phyloP scores from a whole-genome alignment of 2,113 vertebrate genomes.

The Pampusana beccarii region DNA sequence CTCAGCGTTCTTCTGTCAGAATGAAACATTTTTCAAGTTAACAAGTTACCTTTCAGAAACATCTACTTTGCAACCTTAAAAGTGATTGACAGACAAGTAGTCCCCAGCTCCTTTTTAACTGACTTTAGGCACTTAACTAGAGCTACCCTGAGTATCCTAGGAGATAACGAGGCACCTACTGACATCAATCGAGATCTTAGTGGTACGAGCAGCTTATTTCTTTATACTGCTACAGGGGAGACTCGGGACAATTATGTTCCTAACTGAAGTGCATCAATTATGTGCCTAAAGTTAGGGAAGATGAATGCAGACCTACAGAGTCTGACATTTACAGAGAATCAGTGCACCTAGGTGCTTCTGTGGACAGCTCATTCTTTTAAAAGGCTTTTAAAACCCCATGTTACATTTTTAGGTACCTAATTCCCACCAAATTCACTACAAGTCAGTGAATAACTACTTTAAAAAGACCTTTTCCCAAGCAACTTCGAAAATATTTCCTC shows the following conservation, averaged over 20 bases:
- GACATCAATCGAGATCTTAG: neutral
- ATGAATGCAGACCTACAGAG: neutral
- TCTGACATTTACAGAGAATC: neutral
- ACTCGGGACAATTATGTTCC: neutral
- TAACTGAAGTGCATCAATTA: neutral
- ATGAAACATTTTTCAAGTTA: neutral
- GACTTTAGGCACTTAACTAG: neutral
- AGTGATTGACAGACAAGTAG: neutral
- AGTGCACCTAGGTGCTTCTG: neutral
- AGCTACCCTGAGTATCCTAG: neutral
- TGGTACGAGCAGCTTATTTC: neutral
- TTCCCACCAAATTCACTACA: neutral
- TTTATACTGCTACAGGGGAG: neutral
- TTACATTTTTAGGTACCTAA: neutral
- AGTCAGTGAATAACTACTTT: neutral
- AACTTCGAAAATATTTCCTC: neutral
- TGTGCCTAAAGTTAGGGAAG: neutral
- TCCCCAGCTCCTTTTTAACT: neutral
- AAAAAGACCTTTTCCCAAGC: neutral
- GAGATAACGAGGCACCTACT: neutral
- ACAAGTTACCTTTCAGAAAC: neutral
- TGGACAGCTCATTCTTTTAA: neutral
- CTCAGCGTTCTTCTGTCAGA: neutral
- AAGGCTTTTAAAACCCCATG: neutral
- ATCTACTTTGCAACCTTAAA: neutral